Percentiles rank a stretch among this genome's conserved stretches.
phyloP scores from a whole-genome alignment of 2,888 invertebrate genomes.

The Mythimna pallens region DNA sequence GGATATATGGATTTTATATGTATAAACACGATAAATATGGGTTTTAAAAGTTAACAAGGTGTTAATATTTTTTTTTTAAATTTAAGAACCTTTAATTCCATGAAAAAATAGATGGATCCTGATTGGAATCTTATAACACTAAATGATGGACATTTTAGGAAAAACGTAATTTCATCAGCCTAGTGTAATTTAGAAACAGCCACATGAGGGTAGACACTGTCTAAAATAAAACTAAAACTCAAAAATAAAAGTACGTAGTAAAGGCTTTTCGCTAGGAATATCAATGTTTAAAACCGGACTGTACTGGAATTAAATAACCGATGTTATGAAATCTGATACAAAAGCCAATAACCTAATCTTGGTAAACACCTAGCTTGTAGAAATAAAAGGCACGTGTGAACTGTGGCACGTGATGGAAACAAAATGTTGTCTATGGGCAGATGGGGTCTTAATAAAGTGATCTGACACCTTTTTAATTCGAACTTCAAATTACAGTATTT shows the following conservation, averaged over 20 bases:
- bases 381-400: constrained; percentile 33
- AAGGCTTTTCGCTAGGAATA: constrained; percentile 23
- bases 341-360: constrained; percentile 31
- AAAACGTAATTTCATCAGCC: too few species aligned
- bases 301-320: constrained; percentile 16
- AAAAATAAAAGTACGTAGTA: not conserved
- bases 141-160: too few species aligned
- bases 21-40: not conserved
- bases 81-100: too few species aligned
- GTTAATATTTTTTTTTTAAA: too few species aligned
- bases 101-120: too few species aligned
- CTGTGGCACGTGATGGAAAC: constrained; percentile 10
- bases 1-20: too few species aligned
- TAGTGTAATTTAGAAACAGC: too few species aligned
- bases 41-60: not conserved
- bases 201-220: not conserved
- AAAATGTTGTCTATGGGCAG: not conserved
- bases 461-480: not conserved
- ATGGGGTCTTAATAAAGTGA: not conserved
- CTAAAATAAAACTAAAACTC: not conserved
- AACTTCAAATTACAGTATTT: too few species aligned
- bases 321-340: constrained; percentile 30
- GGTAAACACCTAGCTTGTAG: constrained; percentile 22
- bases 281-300: constrained; percentile 32
- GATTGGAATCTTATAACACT: too few species aligned